These are phyloP conservation scores for Aphis craccivora DNA, from an alignment of 1,140 invertebrate genomes.

Conservation along the genomic window DNA sequence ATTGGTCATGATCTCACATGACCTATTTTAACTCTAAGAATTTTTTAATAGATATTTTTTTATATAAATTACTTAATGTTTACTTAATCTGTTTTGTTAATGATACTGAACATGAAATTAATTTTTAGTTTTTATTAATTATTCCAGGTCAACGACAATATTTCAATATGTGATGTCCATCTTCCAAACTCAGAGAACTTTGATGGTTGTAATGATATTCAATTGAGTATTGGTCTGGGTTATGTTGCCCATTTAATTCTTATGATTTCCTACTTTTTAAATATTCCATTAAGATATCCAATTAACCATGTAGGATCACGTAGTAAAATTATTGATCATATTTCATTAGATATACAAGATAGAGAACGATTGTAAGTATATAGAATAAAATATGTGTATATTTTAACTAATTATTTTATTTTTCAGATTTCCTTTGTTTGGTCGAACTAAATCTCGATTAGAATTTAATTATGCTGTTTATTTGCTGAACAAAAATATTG, in stretches of 20 bases:
- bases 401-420: slow-evolving; percentile 57
- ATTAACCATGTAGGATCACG: slow-evolving; percentile 78
- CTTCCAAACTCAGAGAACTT: slow-evolving; percentile 78
- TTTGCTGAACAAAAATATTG: slow-evolving; percentile 88
- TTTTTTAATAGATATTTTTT: neutral
- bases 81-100: no score
- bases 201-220: slow-evolving; percentile 69
- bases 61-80: no score
- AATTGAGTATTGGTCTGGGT: slow-evolving; percentile 79
- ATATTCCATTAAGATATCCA: slow-evolving; percentile 82
- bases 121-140: neutral
- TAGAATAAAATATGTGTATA: neutral
- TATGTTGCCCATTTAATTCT: slow-evolving; percentile 81
- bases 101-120: no score
- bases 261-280: slow-evolving; percentile 81
- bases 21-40: no score
- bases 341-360: slow-evolving; percentile 75
- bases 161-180: slow-evolving; percentile 75
- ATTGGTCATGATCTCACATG: neutral
- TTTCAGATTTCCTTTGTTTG: slow-evolving; percentile 78
- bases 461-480: slow-evolving; percentile 85
- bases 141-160: slow-evolving; percentile 67
- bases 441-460: slow-evolving; percentile 76
- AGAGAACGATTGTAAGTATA: slow-evolving; percentile 76
- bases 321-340: slow-evolving; percentile 79